Evolutionary conservation across 2,113 vertebrate species (phyloP).

Genomic region (Coptodon bakossiorum): DNA sequence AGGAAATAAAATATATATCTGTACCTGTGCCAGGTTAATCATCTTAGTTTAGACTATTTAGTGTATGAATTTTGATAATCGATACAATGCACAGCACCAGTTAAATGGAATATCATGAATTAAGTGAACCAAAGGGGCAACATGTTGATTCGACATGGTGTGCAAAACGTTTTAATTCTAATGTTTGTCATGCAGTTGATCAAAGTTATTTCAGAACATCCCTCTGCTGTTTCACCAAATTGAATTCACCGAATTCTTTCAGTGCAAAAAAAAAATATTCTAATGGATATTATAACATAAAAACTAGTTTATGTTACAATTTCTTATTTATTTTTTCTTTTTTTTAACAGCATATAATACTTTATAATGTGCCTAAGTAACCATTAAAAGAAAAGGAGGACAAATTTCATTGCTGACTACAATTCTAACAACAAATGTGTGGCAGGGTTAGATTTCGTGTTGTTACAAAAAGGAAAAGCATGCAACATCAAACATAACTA

Average conservation of each 20-base stretch:
- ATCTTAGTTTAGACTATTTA: neutral
- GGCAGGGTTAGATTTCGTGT: neutral
- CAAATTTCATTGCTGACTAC: neutral
- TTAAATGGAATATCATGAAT: neutral
- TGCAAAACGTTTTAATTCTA: neutral
- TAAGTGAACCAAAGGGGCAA: neutral
- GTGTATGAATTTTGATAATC: neutral
- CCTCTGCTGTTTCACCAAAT: neutral
- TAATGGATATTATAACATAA: neutral
- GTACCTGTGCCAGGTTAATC: neutral
- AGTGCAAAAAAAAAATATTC: neutral
- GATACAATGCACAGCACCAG: rapidly evolving
- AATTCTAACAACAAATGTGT: neutral
- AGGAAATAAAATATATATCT: neutral
- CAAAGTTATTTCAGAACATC: neutral
- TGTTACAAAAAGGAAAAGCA: neutral
- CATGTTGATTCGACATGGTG: neutral
- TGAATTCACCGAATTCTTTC: neutral
- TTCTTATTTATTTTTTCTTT: rapidly evolving
- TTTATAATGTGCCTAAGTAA: neutral
- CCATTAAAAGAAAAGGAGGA: neutral
- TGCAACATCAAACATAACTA: neutral
- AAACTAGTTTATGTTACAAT: neutral
- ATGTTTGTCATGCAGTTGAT: neutral
- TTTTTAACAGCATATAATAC: neutral